These are phyloP conservation scores for Hydropsyche betteni DNA, from an alignment of 2,888 invertebrate species.

Conservation along the genomic window DNA sequence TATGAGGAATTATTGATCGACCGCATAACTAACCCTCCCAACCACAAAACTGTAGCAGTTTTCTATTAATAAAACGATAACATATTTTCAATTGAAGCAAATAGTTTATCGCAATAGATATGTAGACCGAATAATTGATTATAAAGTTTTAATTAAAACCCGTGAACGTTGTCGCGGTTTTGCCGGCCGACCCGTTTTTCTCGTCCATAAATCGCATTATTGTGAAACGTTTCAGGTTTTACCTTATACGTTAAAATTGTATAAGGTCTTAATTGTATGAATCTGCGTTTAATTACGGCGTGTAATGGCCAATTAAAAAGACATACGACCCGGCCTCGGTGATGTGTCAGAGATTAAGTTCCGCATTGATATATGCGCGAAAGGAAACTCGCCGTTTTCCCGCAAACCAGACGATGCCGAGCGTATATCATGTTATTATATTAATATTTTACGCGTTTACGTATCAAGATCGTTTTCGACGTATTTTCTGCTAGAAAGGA, in stretches of 20 bases:
- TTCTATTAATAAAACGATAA: too few relatives aligned
- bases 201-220: constrained; percentile 27
- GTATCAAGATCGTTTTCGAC: too few relatives aligned
- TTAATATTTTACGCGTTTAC: background rate
- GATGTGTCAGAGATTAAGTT: constrained; percentile 39
- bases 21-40: too few relatives aligned
- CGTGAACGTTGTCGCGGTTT: background rate
- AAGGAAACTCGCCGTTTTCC: constrained; percentile 22
- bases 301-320: constrained; percentile 42
- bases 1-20: too few relatives aligned
- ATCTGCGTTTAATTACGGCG: constrained; percentile 32
- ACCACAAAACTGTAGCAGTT: too few relatives aligned
- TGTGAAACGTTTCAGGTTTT: constrained; percentile 22
- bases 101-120: too few relatives aligned
- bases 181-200: background rate
- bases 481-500: too few relatives aligned
- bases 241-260: constrained; percentile 26
- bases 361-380: constrained; percentile 36
- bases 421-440: background rate
- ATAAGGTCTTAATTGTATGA: constrained; percentile 32
- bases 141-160: too few relatives aligned
- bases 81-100: too few relatives aligned
- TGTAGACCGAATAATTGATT: too few relatives aligned
- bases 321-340: constrained; percentile 35
- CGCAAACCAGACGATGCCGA: background rate